A percentile compares a stretch with the other conserved stretches of the same genome.
Conservation (phyloP, 2,797 vertebrate genomes). For the Anabacerthia variegaticeps region DNA sequence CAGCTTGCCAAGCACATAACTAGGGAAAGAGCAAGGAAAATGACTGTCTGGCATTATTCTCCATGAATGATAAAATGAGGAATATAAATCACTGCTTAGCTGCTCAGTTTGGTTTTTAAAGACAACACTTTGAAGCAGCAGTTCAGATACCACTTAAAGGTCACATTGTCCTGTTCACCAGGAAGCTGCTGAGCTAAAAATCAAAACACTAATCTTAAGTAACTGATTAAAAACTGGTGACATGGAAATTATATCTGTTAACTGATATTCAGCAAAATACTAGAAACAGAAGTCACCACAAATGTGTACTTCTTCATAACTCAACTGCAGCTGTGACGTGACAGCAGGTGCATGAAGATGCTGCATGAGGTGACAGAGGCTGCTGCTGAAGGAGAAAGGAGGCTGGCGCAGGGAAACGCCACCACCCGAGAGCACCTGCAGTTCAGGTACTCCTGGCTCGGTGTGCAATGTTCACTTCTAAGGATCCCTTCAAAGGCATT, state of each 20-base stretch:
- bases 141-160: neutral
- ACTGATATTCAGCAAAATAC: neutral
- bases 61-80: neutral
- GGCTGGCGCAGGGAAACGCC: neutral
- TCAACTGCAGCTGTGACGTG: neutral
- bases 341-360: neutral
- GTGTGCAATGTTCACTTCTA: neutral
- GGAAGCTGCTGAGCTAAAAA: neutral
- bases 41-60: neutral
- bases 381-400: neutral
- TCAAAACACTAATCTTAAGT: neutral
- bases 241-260: neutral
- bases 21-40: neutral
- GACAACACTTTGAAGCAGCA: neutral
- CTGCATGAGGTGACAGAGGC: accelerated
- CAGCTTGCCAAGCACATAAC: neutral
- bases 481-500: neutral
- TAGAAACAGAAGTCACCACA: neutral
- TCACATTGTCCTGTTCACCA: neutral
- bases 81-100: neutral
- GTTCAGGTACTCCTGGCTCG: neutral
- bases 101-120: neutral
- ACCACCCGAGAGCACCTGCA: neutral
- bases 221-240: constrained; percentile 5
- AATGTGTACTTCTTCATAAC: neutral